phyloP scores from a whole-genome alignment of 2,113 vertebrate genomes.

The Entomyzon cyanotis region DNA sequence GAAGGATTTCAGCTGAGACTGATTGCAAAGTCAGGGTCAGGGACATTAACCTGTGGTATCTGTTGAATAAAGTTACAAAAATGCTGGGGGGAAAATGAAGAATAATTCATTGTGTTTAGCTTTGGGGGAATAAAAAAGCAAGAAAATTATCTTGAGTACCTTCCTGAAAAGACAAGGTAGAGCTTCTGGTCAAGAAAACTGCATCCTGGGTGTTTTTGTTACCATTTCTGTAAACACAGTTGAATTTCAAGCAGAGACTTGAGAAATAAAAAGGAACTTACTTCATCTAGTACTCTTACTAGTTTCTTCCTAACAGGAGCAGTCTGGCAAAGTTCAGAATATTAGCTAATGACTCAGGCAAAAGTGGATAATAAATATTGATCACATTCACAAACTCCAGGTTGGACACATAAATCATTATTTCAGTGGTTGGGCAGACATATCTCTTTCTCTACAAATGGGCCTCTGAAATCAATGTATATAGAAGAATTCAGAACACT shows the following conservation, averaged over 20 bases:
- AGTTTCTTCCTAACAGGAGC: neutral
- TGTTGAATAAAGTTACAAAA: neutral
- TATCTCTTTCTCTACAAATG: neutral
- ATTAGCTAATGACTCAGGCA: neutral
- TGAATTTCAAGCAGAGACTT: neutral
- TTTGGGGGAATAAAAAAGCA: rapidly evolving
- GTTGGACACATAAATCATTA: neutral
- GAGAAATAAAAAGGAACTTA: neutral
- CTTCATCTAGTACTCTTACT: neutral
- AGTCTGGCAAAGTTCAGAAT: neutral
- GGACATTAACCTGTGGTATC: neutral
- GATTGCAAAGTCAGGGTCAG: neutral
- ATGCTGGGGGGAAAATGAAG: rapidly evolving
- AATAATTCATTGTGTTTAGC: neutral
- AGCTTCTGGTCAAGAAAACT: neutral
- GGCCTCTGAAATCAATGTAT: neutral
- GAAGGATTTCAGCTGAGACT: neutral
- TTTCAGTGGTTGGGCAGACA: neutral
- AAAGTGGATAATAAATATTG: constrained; percentile 24
- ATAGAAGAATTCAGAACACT: neutral
- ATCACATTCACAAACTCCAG: neutral
- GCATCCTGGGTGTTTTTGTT: neutral
- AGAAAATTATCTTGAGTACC: neutral
- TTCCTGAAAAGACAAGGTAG: neutral
- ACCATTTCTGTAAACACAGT: neutral